These are phyloP conservation scores for Muschampia plurimacula DNA, from an alignment of 2,888 invertebrate species.

Conservation along the genomic window DNA sequence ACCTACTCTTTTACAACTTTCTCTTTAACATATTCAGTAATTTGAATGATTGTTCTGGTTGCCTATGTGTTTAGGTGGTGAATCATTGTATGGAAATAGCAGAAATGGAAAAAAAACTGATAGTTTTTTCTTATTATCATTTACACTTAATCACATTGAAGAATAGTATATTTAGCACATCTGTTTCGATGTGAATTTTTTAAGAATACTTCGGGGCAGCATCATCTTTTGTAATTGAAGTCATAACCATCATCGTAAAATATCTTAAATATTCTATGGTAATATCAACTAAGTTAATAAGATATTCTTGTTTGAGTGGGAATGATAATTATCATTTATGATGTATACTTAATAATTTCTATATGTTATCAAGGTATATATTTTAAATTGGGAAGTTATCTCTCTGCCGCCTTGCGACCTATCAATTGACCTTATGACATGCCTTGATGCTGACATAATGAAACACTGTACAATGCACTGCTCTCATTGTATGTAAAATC, in stretches of 20 bases:
- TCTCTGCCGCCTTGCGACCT: constrained; percentile 62
- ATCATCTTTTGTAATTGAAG: not conserved
- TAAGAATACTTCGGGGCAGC: not conserved
- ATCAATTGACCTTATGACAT: constrained; percentile 65
- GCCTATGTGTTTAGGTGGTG: not conserved
- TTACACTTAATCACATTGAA: not conserved
- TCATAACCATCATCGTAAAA: not conserved
- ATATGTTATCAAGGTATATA: not conserved
- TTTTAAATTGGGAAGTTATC: constrained; percentile 39
- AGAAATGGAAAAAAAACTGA: too few relatives aligned
- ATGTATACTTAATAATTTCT: not conserved
- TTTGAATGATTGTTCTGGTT: not conserved
- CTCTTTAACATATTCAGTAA: not conserved
- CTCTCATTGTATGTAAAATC: constrained; percentile 21
- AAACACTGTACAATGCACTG: constrained; percentile 10
- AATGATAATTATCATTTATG: not conserved
- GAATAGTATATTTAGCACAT: not conserved
- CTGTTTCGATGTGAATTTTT: not conserved
- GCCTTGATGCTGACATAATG: constrained; percentile 30
- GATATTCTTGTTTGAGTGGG: too few relatives aligned
- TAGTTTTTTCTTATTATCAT: not conserved
- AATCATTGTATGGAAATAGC: too few relatives aligned
- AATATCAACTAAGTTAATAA: not conserved
- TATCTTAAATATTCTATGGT: not conserved
- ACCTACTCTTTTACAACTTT: not conserved